Conservation (phyloP, 2,888 invertebrate genomes). For the Cryptus armator region DNA sequence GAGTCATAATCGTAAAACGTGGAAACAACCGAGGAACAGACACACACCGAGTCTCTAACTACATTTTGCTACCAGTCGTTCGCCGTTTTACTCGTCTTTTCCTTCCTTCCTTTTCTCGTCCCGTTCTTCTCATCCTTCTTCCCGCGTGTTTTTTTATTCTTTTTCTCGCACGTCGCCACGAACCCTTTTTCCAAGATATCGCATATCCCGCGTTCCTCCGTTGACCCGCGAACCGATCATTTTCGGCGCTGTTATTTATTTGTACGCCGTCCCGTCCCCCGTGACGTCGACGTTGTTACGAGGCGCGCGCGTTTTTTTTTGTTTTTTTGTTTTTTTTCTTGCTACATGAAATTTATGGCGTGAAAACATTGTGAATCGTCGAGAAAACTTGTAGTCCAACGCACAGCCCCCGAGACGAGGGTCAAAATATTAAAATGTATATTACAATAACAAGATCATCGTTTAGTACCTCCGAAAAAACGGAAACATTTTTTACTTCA, state of each 20-base stretch:
- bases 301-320: conserved; percentile 44
- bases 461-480: not conserved
- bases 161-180: conserved; percentile 10
- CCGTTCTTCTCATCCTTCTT: conserved; percentile 8
- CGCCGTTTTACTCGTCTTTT: conserved; percentile 42
- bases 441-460: conserved; percentile 39
- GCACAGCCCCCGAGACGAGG: not conserved
- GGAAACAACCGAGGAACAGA: conserved; percentile 71
- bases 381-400: not conserved
- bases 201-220: conserved; percentile 19
- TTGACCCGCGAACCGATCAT: conserved; percentile 23
- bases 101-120: not conserved
- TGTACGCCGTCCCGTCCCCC: conserved; percentile 37
- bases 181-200: conserved; percentile 56
- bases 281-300: conserved; percentile 53
- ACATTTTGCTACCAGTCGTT: conserved; percentile 49
- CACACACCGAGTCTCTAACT: conserved; percentile 44
- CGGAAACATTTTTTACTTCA: not conserved
- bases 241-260: conserved; percentile 50
- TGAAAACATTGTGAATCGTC: conserved; percentile 28
- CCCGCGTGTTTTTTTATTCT: conserved; percentile 19
- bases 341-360: conserved; percentile 57
- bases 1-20: conserved; percentile 79
- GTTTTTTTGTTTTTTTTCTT: conserved; percentile 4
- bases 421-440: conserved; percentile 13